Base-by-base conservation (phyloP, 2,888 invertebrate species). In the Drosophila fulvimacula region DNA sequence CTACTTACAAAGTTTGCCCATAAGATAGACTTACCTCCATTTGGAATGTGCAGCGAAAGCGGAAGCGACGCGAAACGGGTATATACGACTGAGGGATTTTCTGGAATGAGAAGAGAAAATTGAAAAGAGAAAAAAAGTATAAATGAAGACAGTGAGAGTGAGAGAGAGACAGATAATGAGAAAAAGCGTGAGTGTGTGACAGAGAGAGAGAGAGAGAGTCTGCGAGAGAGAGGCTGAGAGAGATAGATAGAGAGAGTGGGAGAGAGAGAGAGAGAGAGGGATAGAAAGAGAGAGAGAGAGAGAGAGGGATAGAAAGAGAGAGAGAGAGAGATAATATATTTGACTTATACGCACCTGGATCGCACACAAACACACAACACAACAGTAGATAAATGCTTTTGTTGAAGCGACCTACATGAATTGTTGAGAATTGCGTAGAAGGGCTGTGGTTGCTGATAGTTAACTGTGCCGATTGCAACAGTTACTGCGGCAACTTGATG, bases 1-100 rank as follows among this genome's bases (percentile, higher is more conserved):
- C 68, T 69, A 69, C 76, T 72, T 68, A 59, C 72, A 63, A 80
- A 78, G 68, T 80, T 79, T 71, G 67, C 42, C 58, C 79, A 80
- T 81, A 80, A 81, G 68, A 80, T 68, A 56, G 68, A 69, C 73
- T 73, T 60, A 64, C 42, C 53, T 57, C 36, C 17, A 17, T 5
- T 10, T 55, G 34, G 32, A 24, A 58, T 34, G 36, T 21, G n/a
- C 11, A 27, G 13, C 27, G 24, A 21, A 38, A 19, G 15, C 19
- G 32, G 3, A 32, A 21, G n/a, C n/a, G 15, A 44, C 10, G 13
- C n/a, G 10, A 11, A 9, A 10, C 13, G 38, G 56, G 27, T 13
- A 19, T 36, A 15, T 13, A 5, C 39, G 63, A 64, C 69, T 30
- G 7, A 6, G 15, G 2, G 11, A 38, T 59, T 41, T 11, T 3